Percentiles rank a stretch among this genome's conserved stretches.
These are phyloP conservation scores for Philonicus albiceps DNA, from an alignment of 2,888 invertebrate genomes.

Conservation along the genomic window DNA sequence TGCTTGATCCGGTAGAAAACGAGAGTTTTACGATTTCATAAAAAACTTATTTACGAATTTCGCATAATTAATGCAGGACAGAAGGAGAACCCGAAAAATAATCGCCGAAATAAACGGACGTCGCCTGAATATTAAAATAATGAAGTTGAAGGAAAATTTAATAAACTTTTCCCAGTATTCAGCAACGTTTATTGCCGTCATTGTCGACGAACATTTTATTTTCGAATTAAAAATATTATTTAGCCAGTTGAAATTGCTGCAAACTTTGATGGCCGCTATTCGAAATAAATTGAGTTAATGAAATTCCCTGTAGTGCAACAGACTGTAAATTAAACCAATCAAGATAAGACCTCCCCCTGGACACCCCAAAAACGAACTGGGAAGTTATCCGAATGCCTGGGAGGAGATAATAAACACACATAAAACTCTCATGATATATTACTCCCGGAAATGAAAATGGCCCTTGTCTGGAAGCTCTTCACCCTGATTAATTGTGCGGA, in stretches of 20 bases:
- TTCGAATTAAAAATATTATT: neutral
- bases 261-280: neutral
- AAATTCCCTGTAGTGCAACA: neutral
- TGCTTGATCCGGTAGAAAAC: neutral
- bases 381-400: neutral
- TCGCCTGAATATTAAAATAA: neutral
- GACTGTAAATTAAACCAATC: constrained; percentile 5
- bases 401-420: neutral
- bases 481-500: neutral
- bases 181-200: neutral
- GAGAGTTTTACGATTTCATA: neutral
- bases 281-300: neutral
- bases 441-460: neutral
- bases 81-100: neutral
- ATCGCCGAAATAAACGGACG: neutral
- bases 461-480: neutral
- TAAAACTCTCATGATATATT: neutral
- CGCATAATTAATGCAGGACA: neutral
- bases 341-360: neutral
- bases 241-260: neutral
- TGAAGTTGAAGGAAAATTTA: neutral
- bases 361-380: neutral
- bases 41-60: neutral
- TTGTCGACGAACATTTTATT: neutral
- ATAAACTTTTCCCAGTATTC: neutral